A percentile compares a stretch with the other conserved stretches of the same genome.
Evolutionary conservation across 2,113 vertebrate species (phyloP).

Genomic region (Phoenicopterus ruber): DNA sequence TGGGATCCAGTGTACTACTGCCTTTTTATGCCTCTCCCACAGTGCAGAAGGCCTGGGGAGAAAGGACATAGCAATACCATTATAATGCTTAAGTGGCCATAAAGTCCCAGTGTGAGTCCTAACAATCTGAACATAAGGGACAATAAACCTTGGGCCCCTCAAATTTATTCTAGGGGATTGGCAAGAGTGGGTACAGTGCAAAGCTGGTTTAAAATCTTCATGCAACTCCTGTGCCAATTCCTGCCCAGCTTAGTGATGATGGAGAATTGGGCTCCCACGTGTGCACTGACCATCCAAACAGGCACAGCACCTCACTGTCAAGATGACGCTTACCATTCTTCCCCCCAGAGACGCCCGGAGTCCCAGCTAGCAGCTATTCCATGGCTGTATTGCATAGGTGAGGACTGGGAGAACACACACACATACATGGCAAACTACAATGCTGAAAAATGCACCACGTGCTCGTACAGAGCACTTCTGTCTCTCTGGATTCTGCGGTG

Average conservation of each 20-base stretch:
- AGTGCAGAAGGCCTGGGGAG: background rate
- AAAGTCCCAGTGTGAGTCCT: conserved; percentile 51
- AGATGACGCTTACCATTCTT: background rate
- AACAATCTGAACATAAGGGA: conserved; percentile 30
- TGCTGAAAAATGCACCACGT: accelerated
- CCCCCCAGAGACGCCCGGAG: too few species aligned
- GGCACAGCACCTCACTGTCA: background rate
- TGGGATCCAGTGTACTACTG: background rate
- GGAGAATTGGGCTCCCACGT: background rate
- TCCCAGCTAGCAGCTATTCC: background rate
- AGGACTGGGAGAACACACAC: background rate
- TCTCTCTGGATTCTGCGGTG: background rate
- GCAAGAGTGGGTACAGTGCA: background rate
- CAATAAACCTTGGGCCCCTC: conserved; percentile 33
- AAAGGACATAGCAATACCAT: conserved; percentile 18
- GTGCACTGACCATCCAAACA: background rate
- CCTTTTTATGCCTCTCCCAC: conserved; percentile 27
- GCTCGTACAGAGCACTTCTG: background rate
- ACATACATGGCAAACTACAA: background rate
- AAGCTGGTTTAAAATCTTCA: background rate
- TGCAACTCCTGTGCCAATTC: background rate
- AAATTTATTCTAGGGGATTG: conserved; percentile 5
- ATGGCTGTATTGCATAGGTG: background rate
- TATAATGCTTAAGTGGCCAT: conserved; percentile 52
- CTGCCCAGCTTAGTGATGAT: background rate